Evolutionary conservation across 1,140 invertebrate species (phyloP).

Genomic region (Kradibia gibbosae): DNA sequence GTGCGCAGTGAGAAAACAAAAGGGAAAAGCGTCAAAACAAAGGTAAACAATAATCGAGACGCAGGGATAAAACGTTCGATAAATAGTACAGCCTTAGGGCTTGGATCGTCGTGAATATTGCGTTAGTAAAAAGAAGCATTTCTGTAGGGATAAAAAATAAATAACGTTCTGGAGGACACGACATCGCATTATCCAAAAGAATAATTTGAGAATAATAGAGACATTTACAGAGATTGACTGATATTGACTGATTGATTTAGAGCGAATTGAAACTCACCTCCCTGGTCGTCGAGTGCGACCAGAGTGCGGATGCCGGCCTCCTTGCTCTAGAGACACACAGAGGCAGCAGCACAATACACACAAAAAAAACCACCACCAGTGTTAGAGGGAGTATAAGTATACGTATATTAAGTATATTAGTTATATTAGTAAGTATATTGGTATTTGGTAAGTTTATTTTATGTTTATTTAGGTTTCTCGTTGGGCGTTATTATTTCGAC

Average conservation of each 20-base stretch:
- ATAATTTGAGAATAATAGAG: constrained; percentile 29
- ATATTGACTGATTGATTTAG: constrained; percentile 50
- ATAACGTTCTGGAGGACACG: constrained; percentile 12
- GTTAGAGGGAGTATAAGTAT: constrained; percentile 66
- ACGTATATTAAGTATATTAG: constrained; percentile 60
- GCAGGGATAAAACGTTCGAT: background rate
- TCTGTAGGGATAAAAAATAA: constrained; percentile 24
- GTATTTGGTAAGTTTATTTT: constrained; percentile 36
- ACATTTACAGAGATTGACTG: constrained; percentile 46
- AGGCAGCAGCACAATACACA: constrained; percentile 79
- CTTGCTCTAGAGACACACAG: constrained; percentile 91
- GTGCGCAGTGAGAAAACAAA: background rate
- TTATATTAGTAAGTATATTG: constrained; percentile 53
- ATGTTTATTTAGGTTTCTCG: constrained; percentile 52
- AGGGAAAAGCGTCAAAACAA: background rate
- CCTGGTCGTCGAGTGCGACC: constrained; percentile 99
- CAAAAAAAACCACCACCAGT: constrained; percentile 71
- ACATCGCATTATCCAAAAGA: constrained; percentile 23
- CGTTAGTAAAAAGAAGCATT: constrained; percentile 4
- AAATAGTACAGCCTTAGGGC: background rate
- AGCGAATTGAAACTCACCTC: constrained; percentile 85
- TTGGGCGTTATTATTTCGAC: constrained; percentile 47
- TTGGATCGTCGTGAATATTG: background rate
- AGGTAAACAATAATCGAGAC: background rate
- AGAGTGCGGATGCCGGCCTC: constrained; percentile 99